phyloP scores from a whole-genome alignment of 1,140 invertebrate genomes.

The Drosophila paulistorum region DNA sequence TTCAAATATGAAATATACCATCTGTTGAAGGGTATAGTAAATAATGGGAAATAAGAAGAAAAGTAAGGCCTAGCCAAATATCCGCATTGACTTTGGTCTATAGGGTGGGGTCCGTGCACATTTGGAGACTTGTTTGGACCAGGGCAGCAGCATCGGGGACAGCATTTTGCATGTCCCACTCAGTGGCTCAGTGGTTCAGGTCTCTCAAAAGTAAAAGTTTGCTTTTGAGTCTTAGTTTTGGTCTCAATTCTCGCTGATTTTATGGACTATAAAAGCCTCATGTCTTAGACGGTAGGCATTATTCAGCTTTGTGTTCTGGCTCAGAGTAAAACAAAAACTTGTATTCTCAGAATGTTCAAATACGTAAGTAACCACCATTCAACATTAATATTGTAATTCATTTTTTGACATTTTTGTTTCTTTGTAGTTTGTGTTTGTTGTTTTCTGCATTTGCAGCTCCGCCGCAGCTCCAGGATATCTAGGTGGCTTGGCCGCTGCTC shows the following conservation, averaged over 20 bases:
- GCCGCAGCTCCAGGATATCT: constrained; percentile 74
- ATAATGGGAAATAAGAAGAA: constrained; percentile 2
- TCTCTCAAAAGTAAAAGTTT: constrained; percentile 75
- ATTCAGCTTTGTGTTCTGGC: constrained; percentile 74
- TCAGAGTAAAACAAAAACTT: constrained; percentile 39
- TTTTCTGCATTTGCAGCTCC: constrained; percentile 66
- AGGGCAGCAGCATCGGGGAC: constrained; percentile 26
- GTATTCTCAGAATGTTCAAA: constrained; percentile 66
- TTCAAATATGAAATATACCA: neutral
- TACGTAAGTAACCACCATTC: constrained; percentile 54
- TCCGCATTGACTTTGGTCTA: constrained; percentile 52
- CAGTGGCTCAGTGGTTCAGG: constrained; percentile 36
- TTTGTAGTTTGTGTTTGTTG: constrained; percentile 59
- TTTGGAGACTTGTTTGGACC: constrained; percentile 30
- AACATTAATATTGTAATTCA: too few relatives aligned
- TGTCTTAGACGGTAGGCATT: constrained; percentile 51
- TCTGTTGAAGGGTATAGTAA: constrained; percentile 14
- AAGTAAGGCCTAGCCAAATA: constrained; percentile 41
- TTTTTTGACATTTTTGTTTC: neutral
- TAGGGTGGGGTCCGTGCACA: constrained; percentile 28
- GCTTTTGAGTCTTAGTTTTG: constrained; percentile 35
- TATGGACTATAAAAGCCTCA: constrained; percentile 76
- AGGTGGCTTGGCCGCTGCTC: constrained; percentile 44
- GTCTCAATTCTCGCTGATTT: constrained; percentile 23
- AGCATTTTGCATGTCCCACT: constrained; percentile 64